phyloP scores from a whole-genome alignment of 2,888 invertebrate species.

The Ormyrus labotus region DNA sequence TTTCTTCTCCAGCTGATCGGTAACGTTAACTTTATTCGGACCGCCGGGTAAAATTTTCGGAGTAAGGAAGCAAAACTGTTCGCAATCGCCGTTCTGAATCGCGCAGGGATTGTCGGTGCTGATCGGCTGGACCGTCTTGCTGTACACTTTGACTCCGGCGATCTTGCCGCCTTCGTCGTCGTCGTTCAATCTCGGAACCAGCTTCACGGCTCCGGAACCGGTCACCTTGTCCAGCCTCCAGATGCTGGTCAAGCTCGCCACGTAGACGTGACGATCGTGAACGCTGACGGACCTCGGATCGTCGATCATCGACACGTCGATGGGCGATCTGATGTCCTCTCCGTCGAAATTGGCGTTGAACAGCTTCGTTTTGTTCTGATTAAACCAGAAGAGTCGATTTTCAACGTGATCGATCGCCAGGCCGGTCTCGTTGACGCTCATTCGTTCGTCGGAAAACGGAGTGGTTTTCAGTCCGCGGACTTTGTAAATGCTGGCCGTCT shows the following conservation, averaged over 20 bases:
- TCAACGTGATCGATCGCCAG: conserved; percentile 24
- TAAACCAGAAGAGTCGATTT: conserved; percentile 37
- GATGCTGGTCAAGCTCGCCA: conserved; percentile 35
- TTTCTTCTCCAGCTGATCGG: conserved; percentile 24
- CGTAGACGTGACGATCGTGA: conserved; percentile 39
- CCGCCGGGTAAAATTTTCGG: conserved; percentile 25
- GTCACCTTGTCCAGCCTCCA: conserved; percentile 47
- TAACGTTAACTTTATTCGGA: conserved; percentile 16
- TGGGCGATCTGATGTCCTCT: neutral
- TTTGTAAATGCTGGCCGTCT: conserved; percentile 3
- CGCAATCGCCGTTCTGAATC: conserved; percentile 26
- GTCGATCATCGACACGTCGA: conserved; percentile 11
- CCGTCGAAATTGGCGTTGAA: conserved; percentile 24
- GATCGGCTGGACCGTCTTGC: neutral
- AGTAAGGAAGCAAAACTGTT: conserved; percentile 35
- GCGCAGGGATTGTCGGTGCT: conserved; percentile 14
- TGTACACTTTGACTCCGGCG: conserved; percentile 31
- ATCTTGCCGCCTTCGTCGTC: neutral
- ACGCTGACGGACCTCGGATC: conserved; percentile 38
- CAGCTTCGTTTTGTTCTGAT: neutral
- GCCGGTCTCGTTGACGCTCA: conserved; percentile 24
- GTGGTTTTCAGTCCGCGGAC: conserved; percentile 9
- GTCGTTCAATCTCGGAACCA: conserved; percentile 6
- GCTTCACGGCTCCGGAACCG: neutral
- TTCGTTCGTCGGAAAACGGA: neutral